Percentiles rank a stretch among this genome's conserved stretches.
Evolutionary conservation across 2,113 vertebrate species (phyloP).

Genomic region (Ictalurus punctatus): DNA sequence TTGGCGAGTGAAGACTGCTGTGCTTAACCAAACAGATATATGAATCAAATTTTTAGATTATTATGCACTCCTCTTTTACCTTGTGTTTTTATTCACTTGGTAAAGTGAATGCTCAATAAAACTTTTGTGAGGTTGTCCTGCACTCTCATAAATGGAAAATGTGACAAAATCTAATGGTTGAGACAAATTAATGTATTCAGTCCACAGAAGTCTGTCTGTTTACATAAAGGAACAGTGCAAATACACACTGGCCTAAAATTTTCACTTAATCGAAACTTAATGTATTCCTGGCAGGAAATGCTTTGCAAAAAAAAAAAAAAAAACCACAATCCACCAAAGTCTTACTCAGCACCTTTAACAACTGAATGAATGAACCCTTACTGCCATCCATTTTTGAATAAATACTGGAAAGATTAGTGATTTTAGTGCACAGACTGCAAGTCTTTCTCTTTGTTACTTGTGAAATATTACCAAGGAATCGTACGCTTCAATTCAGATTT

Average conservation of each 20-base stretch:
- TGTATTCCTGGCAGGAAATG: conserved; percentile 13
- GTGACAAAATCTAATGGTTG: neutral
- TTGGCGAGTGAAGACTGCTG: conserved; percentile 22
- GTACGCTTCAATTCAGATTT: conserved; percentile 8
- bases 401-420: conserved; percentile 6
- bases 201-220: neutral
- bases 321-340: neutral
- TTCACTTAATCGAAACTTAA: conserved; percentile 24
- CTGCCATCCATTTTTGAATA: conserved; percentile 6
- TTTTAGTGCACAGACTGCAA: conserved; percentile 2
- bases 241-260: neutral
- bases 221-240: neutral
- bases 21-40: conserved; percentile 46
- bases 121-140: neutral
- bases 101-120: conserved; percentile 6
- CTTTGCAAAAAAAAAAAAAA: neutral
- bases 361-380: neutral
- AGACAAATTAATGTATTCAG: conserved; percentile 7
- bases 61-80: neutral
- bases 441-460: conserved; percentile 19
- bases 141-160: neutral
- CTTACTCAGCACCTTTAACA: conserved; percentile 26
- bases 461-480: conserved; percentile 46
- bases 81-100: neutral
- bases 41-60: conserved; percentile 36